Conservation (phyloP, 2,797 vertebrate genomes). For the Sebastes oblongus region DNA sequence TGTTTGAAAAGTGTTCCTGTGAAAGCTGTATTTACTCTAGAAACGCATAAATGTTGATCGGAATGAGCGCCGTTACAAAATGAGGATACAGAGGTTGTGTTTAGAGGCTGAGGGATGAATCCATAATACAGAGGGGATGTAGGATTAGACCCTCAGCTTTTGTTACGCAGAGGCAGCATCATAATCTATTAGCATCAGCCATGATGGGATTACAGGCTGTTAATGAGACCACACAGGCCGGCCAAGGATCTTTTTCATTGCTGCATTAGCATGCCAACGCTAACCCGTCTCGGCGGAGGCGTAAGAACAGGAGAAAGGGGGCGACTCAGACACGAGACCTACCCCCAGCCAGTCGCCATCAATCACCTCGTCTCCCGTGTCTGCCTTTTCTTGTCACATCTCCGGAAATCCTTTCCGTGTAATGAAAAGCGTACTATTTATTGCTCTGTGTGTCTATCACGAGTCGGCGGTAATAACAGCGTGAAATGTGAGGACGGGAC, state of each 20-base stretch:
- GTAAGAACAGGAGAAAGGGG: not conserved
- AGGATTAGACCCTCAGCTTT: constrained; percentile 42
- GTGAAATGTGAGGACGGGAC: not conserved
- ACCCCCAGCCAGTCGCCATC: not conserved
- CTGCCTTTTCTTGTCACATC: constrained; percentile 8
- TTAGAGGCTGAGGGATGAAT: constrained; percentile 10
- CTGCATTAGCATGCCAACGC: constrained; percentile 17
- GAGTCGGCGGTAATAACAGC: not conserved
- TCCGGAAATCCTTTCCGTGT: constrained; percentile 1
- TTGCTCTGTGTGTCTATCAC: not conserved
- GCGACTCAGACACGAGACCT: not conserved
- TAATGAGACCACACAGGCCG: constrained; percentile 46
- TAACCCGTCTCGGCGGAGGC: constrained; percentile 5
- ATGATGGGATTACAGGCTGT: constrained; percentile 58
- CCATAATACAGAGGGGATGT: not conserved
- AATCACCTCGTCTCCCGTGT: not conserved
- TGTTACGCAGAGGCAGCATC: constrained; percentile 36
- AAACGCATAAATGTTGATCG: not conserved
- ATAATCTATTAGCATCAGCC: constrained; percentile 60
- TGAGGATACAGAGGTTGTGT: not conserved
- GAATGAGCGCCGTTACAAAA: not conserved
- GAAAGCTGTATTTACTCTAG: not conserved
- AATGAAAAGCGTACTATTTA: not conserved
- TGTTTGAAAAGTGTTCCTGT: not conserved
- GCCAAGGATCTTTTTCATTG: constrained; percentile 15